Base-by-base conservation (phyloP, 2,888 invertebrate species). In the Coenonympha arcania region DNA sequence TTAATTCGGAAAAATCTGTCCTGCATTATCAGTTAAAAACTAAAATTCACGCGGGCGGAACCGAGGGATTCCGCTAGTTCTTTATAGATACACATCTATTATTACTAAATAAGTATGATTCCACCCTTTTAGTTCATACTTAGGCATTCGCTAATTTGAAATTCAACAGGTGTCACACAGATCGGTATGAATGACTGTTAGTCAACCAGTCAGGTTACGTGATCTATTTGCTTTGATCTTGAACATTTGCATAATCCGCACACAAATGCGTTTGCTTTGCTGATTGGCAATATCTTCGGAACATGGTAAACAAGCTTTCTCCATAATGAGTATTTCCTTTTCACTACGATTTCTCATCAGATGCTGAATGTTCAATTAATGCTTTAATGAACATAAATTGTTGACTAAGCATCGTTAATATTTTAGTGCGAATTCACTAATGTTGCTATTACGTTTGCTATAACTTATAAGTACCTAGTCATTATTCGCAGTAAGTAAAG, bases 161-260 rank as follows among this genome's bases (percentile, higher is more conserved):
- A 34, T 44, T 44, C 34, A 44, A 24, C 33, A 26, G 15, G 6
- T 11, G 15, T 15, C 19, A 33, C 15, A 22, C 20, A 31, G 22
- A 33, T 8, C 22, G 33, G 33, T 20, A 28, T 36, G 26, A 46
- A 36, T 42, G 41, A 48, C 49, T 34, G 33, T 44, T 37, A n/a
- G n/a, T 13, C 22, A 34, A 42, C 41, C 28, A 30, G 30, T 50
- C 22, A 6, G n/a, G 55, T 63, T 61, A 61, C 59, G 61, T 48
- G 54, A 48, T 48, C 22, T 56, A 50, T 58, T 64, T 58, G 53
- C 54, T 60, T 58, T 63, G 62, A 60, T 64, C 61, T 64, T 64
- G 59, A 61, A 57, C 47, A 56, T 63, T 65, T 62, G 61, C 62
- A 61, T 64, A 63, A 62, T 57, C 52, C 50, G 46, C 56, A 41